Percentiles rank a stretch among this genome's conserved stretches.
Conservation (phyloP, 2,113 vertebrate genomes). For the Lipophrys pholis region DNA sequence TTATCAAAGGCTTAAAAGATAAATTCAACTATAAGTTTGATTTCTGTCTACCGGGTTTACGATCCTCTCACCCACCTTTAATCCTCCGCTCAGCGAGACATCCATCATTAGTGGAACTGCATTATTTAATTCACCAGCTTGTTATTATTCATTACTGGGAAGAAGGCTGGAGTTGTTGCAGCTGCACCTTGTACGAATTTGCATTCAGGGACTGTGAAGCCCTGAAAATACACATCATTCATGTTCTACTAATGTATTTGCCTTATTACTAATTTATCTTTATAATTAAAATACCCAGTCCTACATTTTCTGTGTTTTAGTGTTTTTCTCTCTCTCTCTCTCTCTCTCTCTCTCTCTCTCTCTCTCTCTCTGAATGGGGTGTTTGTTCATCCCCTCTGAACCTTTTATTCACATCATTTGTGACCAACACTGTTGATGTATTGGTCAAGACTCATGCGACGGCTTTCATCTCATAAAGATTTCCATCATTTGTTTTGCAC, state of each 20-base stretch:
- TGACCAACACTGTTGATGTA: neutral
- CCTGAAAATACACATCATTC: neutral
- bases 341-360: neutral
- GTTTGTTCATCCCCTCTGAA: neutral
- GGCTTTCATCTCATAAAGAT: neutral
- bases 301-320: neutral
- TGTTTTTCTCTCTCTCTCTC: neutral
- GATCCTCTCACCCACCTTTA: too few species aligned
- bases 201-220: neutral
- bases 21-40: neutral
- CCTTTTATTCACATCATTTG: constrained; percentile 11
- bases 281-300: neutral
- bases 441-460: neutral
- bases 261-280: neutral
- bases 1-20: neutral
- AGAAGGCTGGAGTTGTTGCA: neutral
- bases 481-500: too few species aligned
- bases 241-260: neutral
- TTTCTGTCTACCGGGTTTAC: too few species aligned
- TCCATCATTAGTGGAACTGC: neutral
- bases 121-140: constrained; percentile 6
- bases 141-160: neutral
- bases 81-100: neutral
- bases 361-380: neutral
- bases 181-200: neutral